Evolutionary conservation across 2,888 invertebrate genomes (phyloP).

Genomic region (Cancer borealis): DNA sequence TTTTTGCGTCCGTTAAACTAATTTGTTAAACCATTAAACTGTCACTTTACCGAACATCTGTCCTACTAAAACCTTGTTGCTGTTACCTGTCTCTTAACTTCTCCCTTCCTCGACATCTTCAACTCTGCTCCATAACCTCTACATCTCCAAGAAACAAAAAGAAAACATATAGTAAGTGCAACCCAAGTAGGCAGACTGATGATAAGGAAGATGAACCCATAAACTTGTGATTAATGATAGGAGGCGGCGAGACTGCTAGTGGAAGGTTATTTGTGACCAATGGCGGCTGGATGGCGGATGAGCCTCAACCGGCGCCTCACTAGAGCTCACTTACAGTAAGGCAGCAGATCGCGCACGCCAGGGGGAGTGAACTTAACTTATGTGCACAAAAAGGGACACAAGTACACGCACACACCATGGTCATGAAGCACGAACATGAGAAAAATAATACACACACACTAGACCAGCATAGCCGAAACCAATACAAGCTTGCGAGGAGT

Average conservation of each 20-base stretch:
- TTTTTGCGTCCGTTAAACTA: background rate
- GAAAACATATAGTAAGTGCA: background rate
- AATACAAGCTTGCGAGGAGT: background rate
- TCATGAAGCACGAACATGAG: background rate
- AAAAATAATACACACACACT: background rate
- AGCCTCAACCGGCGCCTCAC: background rate
- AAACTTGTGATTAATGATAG: slow-evolving; percentile 14
- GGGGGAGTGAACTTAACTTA: background rate
- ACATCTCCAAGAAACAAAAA: background rate
- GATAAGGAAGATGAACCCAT: slow-evolving; percentile 23
- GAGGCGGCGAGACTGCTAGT: background rate
- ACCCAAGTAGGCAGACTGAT: background rate
- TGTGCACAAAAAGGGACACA: background rate
- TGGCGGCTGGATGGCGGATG: background rate
- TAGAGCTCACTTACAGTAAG: background rate
- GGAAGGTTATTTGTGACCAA: background rate
- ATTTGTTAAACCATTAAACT: background rate
- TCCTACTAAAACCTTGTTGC: background rate
- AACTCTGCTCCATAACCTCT: background rate
- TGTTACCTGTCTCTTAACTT: background rate
- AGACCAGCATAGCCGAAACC: background rate
- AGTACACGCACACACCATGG: background rate
- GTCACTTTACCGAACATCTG: background rate
- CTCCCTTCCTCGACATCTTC: background rate
- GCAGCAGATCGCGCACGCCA: background rate